Conservation (phyloP, 2,888 invertebrate genomes). For the Meloe dianella region DNA sequence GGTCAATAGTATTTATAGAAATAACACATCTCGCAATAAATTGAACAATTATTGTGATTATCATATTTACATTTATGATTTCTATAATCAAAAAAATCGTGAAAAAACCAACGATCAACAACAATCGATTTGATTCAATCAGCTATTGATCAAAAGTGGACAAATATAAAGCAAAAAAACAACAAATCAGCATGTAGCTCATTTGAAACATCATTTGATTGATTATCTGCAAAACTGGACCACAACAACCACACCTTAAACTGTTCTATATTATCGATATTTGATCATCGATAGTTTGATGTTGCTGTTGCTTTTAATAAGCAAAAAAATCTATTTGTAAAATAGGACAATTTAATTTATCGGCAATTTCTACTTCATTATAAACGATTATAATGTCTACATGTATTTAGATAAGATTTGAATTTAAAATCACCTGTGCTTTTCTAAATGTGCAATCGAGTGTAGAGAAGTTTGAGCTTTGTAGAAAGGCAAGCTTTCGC, state of each 20-base stretch:
- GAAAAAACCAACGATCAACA: background rate
- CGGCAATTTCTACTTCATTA: background rate
- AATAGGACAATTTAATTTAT: slow-evolving; percentile 3
- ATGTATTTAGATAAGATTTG: background rate
- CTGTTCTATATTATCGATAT: background rate
- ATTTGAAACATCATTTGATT: background rate
- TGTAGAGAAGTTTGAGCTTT: background rate
- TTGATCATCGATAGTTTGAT: background rate
- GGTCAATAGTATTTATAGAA: background rate
- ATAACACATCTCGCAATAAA: background rate
- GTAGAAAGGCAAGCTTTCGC: background rate
- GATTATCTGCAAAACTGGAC: slow-evolving; percentile 4
- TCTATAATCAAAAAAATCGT: background rate
- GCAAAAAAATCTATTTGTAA: background rate
- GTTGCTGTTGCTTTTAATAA: background rate
- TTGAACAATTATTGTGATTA: background rate
- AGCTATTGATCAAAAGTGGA: background rate
- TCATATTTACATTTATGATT: background rate
- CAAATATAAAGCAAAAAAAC: background rate
- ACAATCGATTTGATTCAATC: background rate
- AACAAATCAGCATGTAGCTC: background rate
- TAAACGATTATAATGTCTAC: background rate
- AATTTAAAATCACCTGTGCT: background rate
- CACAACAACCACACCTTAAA: slow-evolving; percentile 3
- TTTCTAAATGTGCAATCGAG: background rate